Evolutionary conservation across 2,113 vertebrate genomes (phyloP).

Genomic region (Cromileptes altivelis): DNA sequence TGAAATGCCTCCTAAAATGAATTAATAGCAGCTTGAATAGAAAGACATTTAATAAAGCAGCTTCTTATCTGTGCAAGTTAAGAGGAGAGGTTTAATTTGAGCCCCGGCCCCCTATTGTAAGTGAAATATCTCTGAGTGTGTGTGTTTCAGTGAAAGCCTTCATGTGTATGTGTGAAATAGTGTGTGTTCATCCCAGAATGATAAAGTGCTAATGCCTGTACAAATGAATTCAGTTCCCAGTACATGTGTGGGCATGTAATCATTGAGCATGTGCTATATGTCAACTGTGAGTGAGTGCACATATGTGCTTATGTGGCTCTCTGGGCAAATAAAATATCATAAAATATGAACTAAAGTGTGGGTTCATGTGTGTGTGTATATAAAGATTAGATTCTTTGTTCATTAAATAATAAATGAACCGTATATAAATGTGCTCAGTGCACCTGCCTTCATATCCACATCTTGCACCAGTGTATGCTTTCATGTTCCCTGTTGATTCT

Average conservation of each 20-base stretch:
- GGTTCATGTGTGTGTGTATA: background rate
- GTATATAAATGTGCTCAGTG: background rate
- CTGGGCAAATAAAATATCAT: too few relatives aligned
- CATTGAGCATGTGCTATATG: background rate
- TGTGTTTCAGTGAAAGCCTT: constrained; percentile 7
- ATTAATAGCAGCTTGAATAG: constrained; percentile 70
- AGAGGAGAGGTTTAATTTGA: constrained; percentile 65
- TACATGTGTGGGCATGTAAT: constrained; percentile 6
- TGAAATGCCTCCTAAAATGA: constrained; percentile 64
- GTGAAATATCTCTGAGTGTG: constrained; percentile 46
- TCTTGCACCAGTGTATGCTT: background rate
- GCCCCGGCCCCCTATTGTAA: constrained; percentile 42
- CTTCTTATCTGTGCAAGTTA: constrained; percentile 66
- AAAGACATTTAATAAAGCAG: constrained; percentile 72
- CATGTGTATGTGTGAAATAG: constrained; percentile 4
- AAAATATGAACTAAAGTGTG: background rate
- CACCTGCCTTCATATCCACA: background rate
- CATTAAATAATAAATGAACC: background rate
- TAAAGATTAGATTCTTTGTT: background rate
- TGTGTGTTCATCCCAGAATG: constrained; percentile 4
- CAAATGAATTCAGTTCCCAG: constrained; percentile 10
- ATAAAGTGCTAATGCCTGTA: background rate
- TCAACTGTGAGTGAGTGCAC: background rate
- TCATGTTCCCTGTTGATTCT: background rate
- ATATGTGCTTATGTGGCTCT: background rate